These are phyloP conservation scores for Linnaemya vulpina DNA, from an alignment of 2,888 invertebrate genomes.

Conservation along the genomic window DNA sequence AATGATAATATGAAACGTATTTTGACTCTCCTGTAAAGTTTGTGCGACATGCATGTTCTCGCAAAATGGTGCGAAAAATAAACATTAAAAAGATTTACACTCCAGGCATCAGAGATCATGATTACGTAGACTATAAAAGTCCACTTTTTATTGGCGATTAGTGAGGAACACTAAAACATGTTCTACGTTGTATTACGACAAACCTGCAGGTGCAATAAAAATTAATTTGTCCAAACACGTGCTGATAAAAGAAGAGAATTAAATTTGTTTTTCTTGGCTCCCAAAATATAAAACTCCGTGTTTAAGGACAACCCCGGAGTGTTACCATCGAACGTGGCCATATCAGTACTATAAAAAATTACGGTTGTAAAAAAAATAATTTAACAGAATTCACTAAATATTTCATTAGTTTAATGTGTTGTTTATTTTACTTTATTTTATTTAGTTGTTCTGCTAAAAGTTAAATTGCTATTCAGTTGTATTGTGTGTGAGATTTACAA, in stretches of 20 bases:
- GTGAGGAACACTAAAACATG: too few species aligned
- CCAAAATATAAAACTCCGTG: neutral
- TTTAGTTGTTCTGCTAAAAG: neutral
- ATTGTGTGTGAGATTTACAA: constrained; percentile 18
- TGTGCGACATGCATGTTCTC: too few species aligned
- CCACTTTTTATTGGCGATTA: too few species aligned
- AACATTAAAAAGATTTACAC: too few species aligned
- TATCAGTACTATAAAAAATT: neutral
- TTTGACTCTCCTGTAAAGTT: too few species aligned
- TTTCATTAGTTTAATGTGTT: constrained; percentile 40
- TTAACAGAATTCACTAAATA: constrained; percentile 47
- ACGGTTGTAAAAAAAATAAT: constrained; percentile 1
- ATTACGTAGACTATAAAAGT: too few species aligned
- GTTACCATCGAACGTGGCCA: constrained; percentile 9
- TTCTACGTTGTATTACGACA: neutral
- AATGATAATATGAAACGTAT: too few species aligned
- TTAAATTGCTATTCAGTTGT: constrained; percentile 45
- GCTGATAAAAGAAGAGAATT: constrained; percentile 25
- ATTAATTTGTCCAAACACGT: constrained; percentile 25
- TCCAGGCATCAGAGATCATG: too few species aligned
- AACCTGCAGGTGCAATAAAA: constrained; percentile 1
- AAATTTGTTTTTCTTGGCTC: neutral
- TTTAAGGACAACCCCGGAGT: neutral
- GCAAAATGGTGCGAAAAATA: too few species aligned
- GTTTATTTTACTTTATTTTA: neutral